A percentile compares a stretch with the other conserved stretches of the same genome.
These are phyloP conservation scores for Rousettus leschenaultii DNA, from an alignment of 2,113 vertebrate species.

Conservation along the genomic window DNA sequence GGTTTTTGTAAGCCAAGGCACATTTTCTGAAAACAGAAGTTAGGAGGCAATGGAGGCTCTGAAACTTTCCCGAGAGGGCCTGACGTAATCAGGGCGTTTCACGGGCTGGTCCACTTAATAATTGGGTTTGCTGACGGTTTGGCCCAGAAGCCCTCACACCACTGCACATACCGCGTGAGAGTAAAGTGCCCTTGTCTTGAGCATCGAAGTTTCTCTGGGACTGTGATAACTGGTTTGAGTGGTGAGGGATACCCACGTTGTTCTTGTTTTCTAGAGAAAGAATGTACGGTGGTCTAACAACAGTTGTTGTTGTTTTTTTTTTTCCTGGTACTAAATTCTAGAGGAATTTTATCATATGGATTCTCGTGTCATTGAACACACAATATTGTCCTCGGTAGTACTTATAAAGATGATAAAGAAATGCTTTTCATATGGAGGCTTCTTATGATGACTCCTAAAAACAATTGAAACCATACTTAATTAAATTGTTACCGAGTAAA, in stretches of 20 bases:
- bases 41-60: background rate
- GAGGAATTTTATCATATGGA: background rate
- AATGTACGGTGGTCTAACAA: background rate
- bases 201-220: background rate
- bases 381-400: background rate
- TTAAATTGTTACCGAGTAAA: background rate
- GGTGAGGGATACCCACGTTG: background rate
- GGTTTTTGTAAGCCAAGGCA: background rate
- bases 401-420: slow-evolving; percentile 9
- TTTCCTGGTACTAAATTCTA: background rate
- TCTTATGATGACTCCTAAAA: slow-evolving; percentile 3
- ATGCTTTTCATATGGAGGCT: background rate
- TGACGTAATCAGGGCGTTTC: background rate
- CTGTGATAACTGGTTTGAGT: background rate
- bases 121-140: background rate
- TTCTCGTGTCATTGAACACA: background rate
- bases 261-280: slow-evolving; percentile 17
- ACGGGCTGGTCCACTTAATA: background rate
- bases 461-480: background rate
- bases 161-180: background rate
- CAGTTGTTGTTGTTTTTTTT: background rate
- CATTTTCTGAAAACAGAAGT: background rate
- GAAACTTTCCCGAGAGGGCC: background rate
- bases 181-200: background rate
- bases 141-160: background rate